Conservation (phyloP, 1,140 invertebrate species). For the Drosophila subpulchrella region DNA sequence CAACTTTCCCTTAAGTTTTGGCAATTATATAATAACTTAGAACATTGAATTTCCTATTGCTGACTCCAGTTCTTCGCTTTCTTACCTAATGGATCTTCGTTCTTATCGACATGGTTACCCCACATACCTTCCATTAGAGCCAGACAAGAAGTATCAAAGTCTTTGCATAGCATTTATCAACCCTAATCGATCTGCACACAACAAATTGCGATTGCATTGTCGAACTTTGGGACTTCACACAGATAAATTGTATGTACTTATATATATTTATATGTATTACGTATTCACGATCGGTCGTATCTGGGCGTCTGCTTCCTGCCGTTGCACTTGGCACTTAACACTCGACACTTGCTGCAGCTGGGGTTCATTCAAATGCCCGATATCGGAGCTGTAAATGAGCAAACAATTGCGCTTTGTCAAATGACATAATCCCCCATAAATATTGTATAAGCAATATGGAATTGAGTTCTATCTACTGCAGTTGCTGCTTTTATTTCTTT, state of each 20-base stretch:
- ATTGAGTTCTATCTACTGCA: constrained; percentile 43
- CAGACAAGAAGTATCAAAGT: constrained; percentile 20
- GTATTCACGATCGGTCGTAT: constrained; percentile 4
- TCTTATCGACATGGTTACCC: not conserved
- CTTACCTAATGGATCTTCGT: constrained; percentile 15
- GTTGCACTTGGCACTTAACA: constrained; percentile 29
- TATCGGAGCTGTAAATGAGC: constrained; percentile 52
- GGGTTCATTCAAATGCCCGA: constrained; percentile 43
- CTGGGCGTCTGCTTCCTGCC: constrained; percentile 26
- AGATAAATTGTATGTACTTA: not conserved
- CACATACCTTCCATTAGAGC: not conserved
- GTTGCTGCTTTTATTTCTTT: constrained; percentile 6
- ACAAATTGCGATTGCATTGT: constrained; percentile 10
- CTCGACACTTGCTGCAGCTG: constrained; percentile 2
- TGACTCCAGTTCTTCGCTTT: not conserved
- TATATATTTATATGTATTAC: not conserved
- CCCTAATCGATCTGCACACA: constrained; percentile 28
- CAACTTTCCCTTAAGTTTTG: not conserved
- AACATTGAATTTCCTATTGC: not conserved
- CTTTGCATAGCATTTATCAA: constrained; percentile 27
- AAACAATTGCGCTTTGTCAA: constrained; percentile 65
- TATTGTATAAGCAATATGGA: constrained; percentile 58
- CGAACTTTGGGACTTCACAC: constrained; percentile 19
- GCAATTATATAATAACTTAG: not conserved
- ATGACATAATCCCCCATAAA: constrained; percentile 75